phyloP scores from a whole-genome alignment of 2,113 vertebrate genomes.

The Mus pahari region DNA sequence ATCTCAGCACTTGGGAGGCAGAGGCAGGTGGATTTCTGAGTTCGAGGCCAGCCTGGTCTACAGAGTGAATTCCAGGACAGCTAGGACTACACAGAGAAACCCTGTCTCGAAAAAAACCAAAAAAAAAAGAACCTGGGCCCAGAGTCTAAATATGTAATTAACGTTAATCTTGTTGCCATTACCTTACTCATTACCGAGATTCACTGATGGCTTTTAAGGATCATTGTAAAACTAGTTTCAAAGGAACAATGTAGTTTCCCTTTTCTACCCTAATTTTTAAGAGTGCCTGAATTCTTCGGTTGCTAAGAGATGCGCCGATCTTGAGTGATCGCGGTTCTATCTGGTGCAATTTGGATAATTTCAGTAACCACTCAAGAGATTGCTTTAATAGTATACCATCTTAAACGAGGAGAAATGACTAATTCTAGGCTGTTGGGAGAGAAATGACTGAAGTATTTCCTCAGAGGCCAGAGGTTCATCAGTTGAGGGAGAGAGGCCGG shows the following conservation, averaged over 20 bases:
- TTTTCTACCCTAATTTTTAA: constrained; percentile 59
- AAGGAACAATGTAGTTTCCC: constrained; percentile 56
- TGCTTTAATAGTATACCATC: constrained; percentile 71
- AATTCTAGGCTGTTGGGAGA: constrained; percentile 72
- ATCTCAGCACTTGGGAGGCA: too few species aligned
- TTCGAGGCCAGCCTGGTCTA: too few species aligned
- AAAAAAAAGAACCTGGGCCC: constrained; percentile 1
- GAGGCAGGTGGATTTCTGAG: too few species aligned
- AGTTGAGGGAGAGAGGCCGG: not conserved
- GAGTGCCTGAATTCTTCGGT: constrained; percentile 62
- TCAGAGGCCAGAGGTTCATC: constrained; percentile 51
- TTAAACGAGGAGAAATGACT: constrained; percentile 66
- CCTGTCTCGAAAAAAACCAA: too few species aligned
- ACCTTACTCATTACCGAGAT: constrained; percentile 21
- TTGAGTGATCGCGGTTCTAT: constrained; percentile 62
- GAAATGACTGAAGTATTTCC: constrained; percentile 57
- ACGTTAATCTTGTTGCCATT: constrained; percentile 59
- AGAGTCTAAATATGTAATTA: constrained; percentile 51
- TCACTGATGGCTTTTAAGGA: constrained; percentile 54
- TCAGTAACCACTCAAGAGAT: constrained; percentile 67
- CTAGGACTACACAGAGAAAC: too few species aligned
- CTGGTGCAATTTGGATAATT: constrained; percentile 74
- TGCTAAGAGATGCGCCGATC: constrained; percentile 77
- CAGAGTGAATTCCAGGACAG: too few species aligned
- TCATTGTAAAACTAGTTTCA: constrained; percentile 57